phyloP scores from a whole-genome alignment of 2,113 vertebrate genomes.

The Octodon degus region DNA sequence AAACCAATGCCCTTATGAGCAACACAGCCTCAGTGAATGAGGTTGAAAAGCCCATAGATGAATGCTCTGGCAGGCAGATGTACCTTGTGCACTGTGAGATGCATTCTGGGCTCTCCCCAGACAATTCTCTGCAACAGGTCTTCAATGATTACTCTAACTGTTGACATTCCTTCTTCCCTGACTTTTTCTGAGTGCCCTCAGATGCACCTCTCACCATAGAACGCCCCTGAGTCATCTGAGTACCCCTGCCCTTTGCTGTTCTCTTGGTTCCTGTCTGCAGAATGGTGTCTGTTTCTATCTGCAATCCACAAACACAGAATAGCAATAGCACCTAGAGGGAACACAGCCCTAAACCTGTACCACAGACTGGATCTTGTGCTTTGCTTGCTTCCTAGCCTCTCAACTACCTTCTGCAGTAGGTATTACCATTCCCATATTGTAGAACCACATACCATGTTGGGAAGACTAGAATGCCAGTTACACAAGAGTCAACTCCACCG shows the following conservation, averaged over 20 bases:
- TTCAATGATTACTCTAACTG: neutral
- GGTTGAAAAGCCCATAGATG: neutral
- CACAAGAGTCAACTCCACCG: neutral
- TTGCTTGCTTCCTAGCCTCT: neutral
- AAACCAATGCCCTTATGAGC: neutral
- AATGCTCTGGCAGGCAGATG: fast-evolving
- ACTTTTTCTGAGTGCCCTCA: neutral
- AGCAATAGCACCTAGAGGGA: neutral
- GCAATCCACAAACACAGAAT: neutral
- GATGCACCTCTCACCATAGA: neutral
- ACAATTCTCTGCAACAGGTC: neutral
- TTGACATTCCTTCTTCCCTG: neutral
- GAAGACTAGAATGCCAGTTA: neutral
- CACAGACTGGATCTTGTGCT: neutral
- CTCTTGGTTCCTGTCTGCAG: neutral
- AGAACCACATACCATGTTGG: neutral
- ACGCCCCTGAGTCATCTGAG: neutral
- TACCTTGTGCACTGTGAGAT: too few relatives aligned
- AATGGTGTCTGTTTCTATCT: neutral
- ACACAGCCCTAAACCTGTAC: neutral
- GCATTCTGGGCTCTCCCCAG: neutral
- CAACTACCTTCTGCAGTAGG: neutral
- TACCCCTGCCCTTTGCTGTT: neutral
- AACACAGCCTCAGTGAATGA: neutral
- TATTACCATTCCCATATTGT: neutral